Evolutionary conservation across 1,140 invertebrate genomes (phyloP), one percentile per base, ranked within the genome.

Genomic region (Cyphomyrmex costatus): DNA sequence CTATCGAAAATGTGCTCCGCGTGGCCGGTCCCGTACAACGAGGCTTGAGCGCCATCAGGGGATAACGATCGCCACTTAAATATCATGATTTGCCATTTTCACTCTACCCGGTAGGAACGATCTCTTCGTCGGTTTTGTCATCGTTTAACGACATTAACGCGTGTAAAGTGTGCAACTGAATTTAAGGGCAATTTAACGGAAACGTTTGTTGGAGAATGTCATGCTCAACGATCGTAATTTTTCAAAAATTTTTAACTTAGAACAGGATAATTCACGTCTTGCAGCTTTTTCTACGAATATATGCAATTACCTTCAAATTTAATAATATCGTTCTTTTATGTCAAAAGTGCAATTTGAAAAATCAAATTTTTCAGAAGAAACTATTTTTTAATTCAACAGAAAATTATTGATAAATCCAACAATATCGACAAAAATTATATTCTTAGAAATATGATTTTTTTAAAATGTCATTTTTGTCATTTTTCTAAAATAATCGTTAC

Each of bases 61-160:
- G 73, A 77, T 74, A 80, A 82, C 49, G 76, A 83, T 79, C 61
- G 73, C 66, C 91, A 91, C 91, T 92, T 91, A 92, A 92, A 92
- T 91, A 91, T 91, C 91, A 76, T 92, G 91, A 92, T 92, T 89
- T 76, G 91, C 89, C 88, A 21, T 76, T 92, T 92, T 65, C 33
- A 65, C 85, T 87, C 89, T 76, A 65, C 58, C 14, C 27, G 53
- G 21, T 3, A 16, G 10, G 46, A 33, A 42, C 42, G 80, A 90
- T 90, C 76, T 87, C 85, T 87, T 90, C 74, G 66, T 89, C 80
- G 74, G 61, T 1, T 66, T 10, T 63, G 88, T 90, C 88, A 77
- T 73, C 80, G 36, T 61, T 60, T 65, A 49, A 36, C 53, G 56
- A 87, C 86, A 84, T 70, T 77, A 82, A 19, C 27, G 30, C 63